These are phyloP conservation scores for Myotis findleyi DNA, from an alignment of 2,797 vertebrate genomes.

Conservation along the genomic window DNA sequence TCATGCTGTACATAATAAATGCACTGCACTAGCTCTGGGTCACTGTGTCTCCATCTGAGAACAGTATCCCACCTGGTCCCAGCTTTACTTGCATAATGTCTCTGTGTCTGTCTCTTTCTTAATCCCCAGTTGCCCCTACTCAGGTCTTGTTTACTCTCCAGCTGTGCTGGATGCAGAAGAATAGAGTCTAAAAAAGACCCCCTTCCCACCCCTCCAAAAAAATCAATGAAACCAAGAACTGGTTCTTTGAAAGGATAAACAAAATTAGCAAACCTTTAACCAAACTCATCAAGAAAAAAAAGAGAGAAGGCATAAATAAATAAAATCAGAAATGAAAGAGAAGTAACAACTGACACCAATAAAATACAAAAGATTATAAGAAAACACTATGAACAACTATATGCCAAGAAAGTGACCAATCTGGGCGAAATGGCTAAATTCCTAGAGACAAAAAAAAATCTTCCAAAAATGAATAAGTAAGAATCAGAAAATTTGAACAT, in stretches of 20 bases:
- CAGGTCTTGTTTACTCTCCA: no score
- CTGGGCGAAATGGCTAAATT: not conserved
- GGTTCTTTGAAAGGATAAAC: not conserved
- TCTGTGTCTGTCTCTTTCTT: no score
- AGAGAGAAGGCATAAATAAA: not conserved
- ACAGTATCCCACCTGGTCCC: no score
- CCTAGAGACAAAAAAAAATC: not conserved
- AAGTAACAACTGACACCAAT: not conserved
- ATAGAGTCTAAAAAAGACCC: not conserved
- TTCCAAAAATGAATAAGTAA: not conserved
- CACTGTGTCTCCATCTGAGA: no score
- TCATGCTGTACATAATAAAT: no score
- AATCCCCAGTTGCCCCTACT: no score
- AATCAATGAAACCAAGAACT: not conserved
- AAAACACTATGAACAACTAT: not conserved
- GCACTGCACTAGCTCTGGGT: no score
- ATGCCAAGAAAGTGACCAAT: not conserved
- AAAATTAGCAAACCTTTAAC: not conserved
- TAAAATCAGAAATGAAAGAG: not conserved
- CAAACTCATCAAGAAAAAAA: not conserved
- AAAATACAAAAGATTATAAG: not conserved
- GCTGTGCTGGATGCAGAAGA: no score
- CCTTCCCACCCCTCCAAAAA: fast-evolving
- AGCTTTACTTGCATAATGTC: no score
- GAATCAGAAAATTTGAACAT: not conserved